Base-by-base conservation (phyloP, 2,888 invertebrate species). In the Ptychoptera contaminata region DNA sequence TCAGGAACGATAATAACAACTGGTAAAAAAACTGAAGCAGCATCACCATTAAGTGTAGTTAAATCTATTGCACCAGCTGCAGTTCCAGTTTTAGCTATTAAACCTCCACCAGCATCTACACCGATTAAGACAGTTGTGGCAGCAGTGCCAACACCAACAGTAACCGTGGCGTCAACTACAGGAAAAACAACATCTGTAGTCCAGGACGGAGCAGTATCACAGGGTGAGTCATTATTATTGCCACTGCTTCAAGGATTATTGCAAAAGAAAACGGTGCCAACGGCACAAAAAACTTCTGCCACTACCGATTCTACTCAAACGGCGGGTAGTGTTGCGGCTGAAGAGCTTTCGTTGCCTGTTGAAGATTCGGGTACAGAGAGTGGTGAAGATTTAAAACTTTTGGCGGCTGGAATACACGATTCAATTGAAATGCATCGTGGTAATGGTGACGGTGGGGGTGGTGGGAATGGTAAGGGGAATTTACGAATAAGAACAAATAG, bases 181-280 rank as follows among this genome's bases (percentile, higher is more conserved):
- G 12, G 29, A 31, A 35, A 31, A 16, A 12, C 39, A 42, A 40
- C 43, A 34, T 45, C 34, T 42, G 31, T 15, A 35, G 37, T 42
- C 32, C 40, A 38, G 32, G 30, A 30, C 11, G 37, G 50, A 48
- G 54, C 53, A 46, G 54, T 47, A 37, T 54, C 53, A 43, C 56
- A 79, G 70, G 82, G 82, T 82, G 82, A 82, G 82, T 81, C 77
- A 56, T 74, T 77, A 59, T 72, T 78, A 54, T 72, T 78, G 56
- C 77, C 77, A 58, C 70, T 77, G 61, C 73, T 77, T 62, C 77
- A 77, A 69, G 76, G 74, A 48, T 69, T 77, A 60, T 69, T 78
- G 59, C 72, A 74, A 48, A 56, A 56, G 48, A 58, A 57, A 50
- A 55, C 53, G 53, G 54, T 54, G 45, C 54, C 45, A 41, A 37